phyloP scores from a whole-genome alignment of 2,113 vertebrate genomes.

The Cettia cetti region DNA sequence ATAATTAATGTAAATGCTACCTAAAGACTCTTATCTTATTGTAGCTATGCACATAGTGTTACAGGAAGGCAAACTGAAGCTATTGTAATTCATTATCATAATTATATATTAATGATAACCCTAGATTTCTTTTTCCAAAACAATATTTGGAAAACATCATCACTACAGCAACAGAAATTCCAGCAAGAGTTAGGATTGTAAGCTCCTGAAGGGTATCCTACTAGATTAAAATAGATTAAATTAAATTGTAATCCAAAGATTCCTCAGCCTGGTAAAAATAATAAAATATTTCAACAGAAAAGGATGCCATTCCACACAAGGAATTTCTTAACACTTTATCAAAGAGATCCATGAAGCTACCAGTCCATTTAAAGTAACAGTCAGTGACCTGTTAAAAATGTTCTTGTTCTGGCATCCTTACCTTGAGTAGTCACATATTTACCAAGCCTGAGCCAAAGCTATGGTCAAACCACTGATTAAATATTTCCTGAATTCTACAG shows the following conservation, averaged over 20 bases:
- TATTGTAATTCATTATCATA: conserved; percentile 5
- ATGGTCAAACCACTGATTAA: conserved; percentile 5
- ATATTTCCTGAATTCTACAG: background rate
- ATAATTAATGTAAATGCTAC: background rate
- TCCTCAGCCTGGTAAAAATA: background rate
- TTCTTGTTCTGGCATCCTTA: conserved; percentile 1
- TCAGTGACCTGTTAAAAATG: background rate
- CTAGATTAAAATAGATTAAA: background rate
- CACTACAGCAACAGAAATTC: background rate
- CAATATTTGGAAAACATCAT: background rate
- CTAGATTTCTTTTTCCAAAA: background rate
- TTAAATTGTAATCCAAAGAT: background rate
- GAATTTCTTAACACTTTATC: background rate
- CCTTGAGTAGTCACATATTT: conserved; percentile 52
- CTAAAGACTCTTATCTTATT: background rate
- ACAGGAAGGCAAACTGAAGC: conserved; percentile 7
- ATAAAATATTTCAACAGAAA: background rate
- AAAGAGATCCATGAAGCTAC: background rate
- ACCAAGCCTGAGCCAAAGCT: background rate
- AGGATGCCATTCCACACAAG: background rate
- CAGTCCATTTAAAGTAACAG: background rate
- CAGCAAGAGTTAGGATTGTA: background rate
- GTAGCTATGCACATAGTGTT: background rate
- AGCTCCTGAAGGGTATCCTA: background rate
- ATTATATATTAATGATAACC: conserved; percentile 19